Evolutionary conservation across 2,113 vertebrate species (phyloP).

Genomic region (Grantiella picta): DNA sequence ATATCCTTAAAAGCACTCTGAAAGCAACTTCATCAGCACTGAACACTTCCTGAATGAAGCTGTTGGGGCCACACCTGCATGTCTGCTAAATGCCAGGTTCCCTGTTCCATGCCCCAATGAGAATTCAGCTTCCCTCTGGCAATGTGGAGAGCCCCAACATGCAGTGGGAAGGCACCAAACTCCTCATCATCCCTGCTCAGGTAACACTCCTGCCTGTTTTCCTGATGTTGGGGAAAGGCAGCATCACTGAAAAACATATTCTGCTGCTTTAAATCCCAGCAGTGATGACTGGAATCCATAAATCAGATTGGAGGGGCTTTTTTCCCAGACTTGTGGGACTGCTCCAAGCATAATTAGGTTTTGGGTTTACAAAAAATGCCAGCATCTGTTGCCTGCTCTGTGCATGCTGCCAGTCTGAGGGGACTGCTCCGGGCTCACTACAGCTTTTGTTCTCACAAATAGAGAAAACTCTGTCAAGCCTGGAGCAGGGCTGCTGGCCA

Average conservation of each 20-base stretch:
- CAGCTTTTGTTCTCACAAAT: slow-evolving; percentile 49
- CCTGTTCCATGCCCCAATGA: not conserved
- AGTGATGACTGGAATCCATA: slow-evolving; percentile 12
- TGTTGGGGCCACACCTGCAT: not conserved
- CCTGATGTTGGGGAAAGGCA: not conserved
- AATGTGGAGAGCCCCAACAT: rapidly evolving
- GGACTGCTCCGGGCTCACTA: slow-evolving; percentile 18
- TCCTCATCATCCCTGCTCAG: not conserved
- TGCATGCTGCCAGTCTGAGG: slow-evolving; percentile 9
- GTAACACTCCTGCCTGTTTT: not conserved
- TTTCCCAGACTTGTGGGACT: slow-evolving; percentile 21
- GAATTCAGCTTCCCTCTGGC: not conserved
- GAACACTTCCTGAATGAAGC: not conserved
- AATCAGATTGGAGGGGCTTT: not conserved
- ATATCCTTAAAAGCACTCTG: not conserved
- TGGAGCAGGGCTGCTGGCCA: not conserved
- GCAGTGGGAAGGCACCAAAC: not conserved
- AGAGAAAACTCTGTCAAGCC: slow-evolving; percentile 33
- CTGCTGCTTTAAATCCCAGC: slow-evolving; percentile 8
- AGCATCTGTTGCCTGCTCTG: slow-evolving; percentile 62
- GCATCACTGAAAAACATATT: not conserved
- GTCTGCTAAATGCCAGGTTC: not conserved
- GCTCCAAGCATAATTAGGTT: slow-evolving; percentile 62
- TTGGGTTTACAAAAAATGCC: slow-evolving; percentile 55
- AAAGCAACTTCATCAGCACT: not conserved